Evolutionary conservation across 1,140 invertebrate genomes (phyloP).

Genomic region (Marisa cornuarietis): DNA sequence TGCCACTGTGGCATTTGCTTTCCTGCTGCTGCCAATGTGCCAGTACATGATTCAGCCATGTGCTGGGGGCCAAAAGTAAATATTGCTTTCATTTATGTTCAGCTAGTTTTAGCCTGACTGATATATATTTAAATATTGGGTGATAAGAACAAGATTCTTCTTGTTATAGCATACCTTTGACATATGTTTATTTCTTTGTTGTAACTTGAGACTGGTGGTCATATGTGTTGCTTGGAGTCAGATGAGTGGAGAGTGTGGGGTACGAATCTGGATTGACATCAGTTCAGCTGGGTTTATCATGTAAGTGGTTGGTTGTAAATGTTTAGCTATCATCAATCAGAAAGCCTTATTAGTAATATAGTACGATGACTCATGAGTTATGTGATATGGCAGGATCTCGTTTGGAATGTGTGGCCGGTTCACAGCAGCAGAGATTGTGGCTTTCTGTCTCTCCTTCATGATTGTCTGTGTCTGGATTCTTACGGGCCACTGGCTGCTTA

Average conservation of each 20-base stretch:
- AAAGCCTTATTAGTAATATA: background rate
- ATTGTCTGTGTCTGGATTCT: conserved; percentile 97
- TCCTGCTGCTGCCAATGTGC: conserved; percentile 94
- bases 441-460: conserved; percentile 89
- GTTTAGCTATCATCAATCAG: background rate
- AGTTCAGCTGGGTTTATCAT: conserved; percentile 1
- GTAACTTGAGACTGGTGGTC: too few relatives aligned
- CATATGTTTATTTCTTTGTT: too few relatives aligned
- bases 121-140: background rate
- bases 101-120: background rate
- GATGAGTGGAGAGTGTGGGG: too few relatives aligned
- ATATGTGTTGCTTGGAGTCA: too few relatives aligned
- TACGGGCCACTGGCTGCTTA: conserved; percentile 96
- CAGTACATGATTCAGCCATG: conserved; percentile 92
- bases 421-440: conserved; percentile 91
- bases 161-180: too few relatives aligned
- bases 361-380: background rate
- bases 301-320: background rate
- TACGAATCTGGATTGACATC: background rate
- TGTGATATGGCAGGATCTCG: conserved; percentile 75
- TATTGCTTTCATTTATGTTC: conserved; percentile 7
- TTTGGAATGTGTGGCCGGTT: conserved; percentile 90
- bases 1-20: conserved; percentile 94
- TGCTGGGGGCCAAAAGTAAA: conserved; percentile 74
- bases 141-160: too few relatives aligned